Evolutionary conservation across 2,888 invertebrate genomes (phyloP), one percentile per base, ranked within the genome.

Genomic region (Meta bourneti): DNA sequence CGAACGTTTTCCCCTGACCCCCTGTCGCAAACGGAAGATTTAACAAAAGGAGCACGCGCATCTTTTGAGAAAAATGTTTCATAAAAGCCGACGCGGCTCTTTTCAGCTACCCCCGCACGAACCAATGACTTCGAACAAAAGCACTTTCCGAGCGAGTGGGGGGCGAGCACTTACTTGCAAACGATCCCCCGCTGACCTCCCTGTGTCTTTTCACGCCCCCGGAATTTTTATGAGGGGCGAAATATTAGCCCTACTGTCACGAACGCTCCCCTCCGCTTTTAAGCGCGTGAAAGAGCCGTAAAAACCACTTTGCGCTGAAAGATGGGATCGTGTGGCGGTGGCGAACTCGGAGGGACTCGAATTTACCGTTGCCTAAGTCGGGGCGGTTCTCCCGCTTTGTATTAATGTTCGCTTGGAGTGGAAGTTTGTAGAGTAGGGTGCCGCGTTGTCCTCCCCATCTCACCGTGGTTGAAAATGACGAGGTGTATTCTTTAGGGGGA

Each of bases 161-260:
- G 34, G 52, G 80, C 52, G 71, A 20, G n/a, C 84, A 75, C 84
- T 84, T 84, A 74, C 34, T 34, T 19, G 54, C 51, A 61, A 84
- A 70, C 72, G 75, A 78, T 86, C 78, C 75, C 20, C 77, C 34
- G 34, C 34, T 34, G 81, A 70, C 34, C 51, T 69, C 70, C 48
- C 78, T 78, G 11, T 34, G 84, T 75, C 75, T 48, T 75, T 84
- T 75, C 84, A 78, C 78, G 86, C 77, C 69, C 13, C 70, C 20
- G 20, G 85, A 85, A 71, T 86, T 78, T 69, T 86, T 86, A 78
- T 78, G 69, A 78, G 86, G 34, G 52, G 78, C 69, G 83, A 52
- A 72, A 19, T 54, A 74, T 54, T 52, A 34, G 13, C 70, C 52
- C 54, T 48, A 20, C 61, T 83, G 72, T 83, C 52, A 54, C 54